phyloP scores from a whole-genome alignment of 2,888 invertebrate species.

The Spilosoma lubricipeda region DNA sequence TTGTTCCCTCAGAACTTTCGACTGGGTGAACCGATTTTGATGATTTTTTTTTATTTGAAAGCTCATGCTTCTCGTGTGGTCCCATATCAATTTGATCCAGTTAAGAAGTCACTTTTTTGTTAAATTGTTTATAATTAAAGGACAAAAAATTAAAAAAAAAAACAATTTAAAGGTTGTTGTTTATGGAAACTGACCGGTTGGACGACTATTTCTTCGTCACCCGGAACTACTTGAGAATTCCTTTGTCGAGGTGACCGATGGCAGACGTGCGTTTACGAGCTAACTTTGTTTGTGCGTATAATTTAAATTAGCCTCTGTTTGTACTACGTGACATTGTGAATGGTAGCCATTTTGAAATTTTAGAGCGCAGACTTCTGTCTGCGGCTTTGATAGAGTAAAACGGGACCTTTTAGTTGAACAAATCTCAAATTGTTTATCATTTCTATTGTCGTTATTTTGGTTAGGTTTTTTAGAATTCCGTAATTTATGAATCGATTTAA shows the following conservation, averaged over 20 bases:
- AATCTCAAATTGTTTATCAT: too few species aligned
- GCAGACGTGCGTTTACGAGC: slow-evolving; percentile 14
- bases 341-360: background rate
- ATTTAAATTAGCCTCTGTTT: slow-evolving; percentile 1
- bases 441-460: too few species aligned
- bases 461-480: too few species aligned
- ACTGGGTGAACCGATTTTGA: too few species aligned
- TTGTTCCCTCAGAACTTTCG: too few species aligned
- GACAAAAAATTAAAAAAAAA: background rate
- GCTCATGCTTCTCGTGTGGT: too few species aligned
- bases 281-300: slow-evolving; percentile 8
- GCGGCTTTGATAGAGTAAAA: background rate
- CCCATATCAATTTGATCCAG: too few species aligned
- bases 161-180: background rate
- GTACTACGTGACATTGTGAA: slow-evolving; percentile 4
- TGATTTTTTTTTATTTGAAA: too few species aligned
- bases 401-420: background rate
- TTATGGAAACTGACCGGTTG: slow-evolving; percentile 3
- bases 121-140: too few species aligned
- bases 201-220: slow-evolving; percentile 7
- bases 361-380: background rate
- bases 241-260: slow-evolving; percentile 9
- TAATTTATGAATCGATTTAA: too few species aligned
- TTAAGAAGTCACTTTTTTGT: background rate
- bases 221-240: slow-evolving; percentile 3